Base-by-base conservation (phyloP, 2,888 invertebrate species). In the Tinea trinotella region DNA sequence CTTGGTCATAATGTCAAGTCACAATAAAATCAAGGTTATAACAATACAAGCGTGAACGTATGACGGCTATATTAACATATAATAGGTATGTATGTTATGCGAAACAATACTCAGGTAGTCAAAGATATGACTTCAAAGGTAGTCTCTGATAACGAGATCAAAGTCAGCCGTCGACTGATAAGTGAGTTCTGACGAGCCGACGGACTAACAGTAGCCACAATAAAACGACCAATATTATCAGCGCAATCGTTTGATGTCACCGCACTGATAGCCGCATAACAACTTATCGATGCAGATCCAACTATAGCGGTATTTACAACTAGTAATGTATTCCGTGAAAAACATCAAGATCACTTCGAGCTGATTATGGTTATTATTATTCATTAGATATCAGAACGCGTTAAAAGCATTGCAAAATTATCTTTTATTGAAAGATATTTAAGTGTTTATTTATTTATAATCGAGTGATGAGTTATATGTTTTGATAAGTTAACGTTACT, bases 51-150 rank as follows among this genome's bases (percentile, higher is more conserved):
- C n/a, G n/a, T n/a, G n/a, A n/a, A n/a, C n/a, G n/a, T n/a, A n/a
- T n/a, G n/a, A n/a, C n/a, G n/a, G n/a, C n/a, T n/a, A n/a, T n/a
- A n/a, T n/a, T n/a, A n/a, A n/a, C n/a, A n/a, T 30, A n/a, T 30
- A 30, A 7, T 30, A 30, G n/a, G 30, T 30, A 22, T 7, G 4
- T 22, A 30, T n/a, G 30, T 22, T 24, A 24, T 15, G 24, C 50
- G 24, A 24, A 70, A 76, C 73, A 75, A 76, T 74, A 64, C 69
- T 67, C 74, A 75, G 74, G 76, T 77, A 74, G 75, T 73, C 70
- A 61, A 60, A 63, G 70, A 71, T 71, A 74, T 67, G 64, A 67
- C 66, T 68, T 65, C 64, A 67, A 72, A 74, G 71, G 52, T 34
- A 36, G 49, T 12, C 52, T 19, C 52, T 64, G 74, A 77, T 76